Percentiles rank a stretch among this genome's conserved stretches.
phyloP scores from a whole-genome alignment of 2,888 invertebrate genomes.

The Minunthozetes semirufus region DNA sequence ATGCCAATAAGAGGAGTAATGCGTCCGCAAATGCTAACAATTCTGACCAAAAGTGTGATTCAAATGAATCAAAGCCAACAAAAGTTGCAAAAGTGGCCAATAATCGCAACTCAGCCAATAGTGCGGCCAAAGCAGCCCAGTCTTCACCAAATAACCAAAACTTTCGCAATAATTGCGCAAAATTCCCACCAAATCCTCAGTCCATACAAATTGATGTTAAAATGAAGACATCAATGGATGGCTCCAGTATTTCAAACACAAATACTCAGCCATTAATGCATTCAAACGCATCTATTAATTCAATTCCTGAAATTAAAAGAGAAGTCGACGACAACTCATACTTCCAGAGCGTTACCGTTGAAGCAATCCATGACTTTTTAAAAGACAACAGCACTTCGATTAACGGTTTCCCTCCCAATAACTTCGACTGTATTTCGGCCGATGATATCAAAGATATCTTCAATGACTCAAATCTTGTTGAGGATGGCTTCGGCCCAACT shows the following conservation, averaged over 20 bases:
- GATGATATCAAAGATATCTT: constrained; percentile 3
- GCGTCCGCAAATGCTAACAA: not conserved
- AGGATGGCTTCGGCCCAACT: constrained; percentile 4
- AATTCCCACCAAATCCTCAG: not conserved
- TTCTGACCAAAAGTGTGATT: not conserved
- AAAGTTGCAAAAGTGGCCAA: constrained; percentile 11
- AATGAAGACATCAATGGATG: not conserved
- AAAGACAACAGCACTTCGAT: not conserved
- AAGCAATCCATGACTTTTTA: not conserved
- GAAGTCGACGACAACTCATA: constrained; percentile 17
- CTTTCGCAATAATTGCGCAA: not conserved
- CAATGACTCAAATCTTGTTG: not conserved
- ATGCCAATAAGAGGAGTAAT: not conserved
- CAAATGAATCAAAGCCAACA: constrained; percentile 4
- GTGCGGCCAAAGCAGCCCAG: not conserved
- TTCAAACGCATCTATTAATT: not conserved
- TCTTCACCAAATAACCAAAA: not conserved
- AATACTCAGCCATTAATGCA: not conserved
- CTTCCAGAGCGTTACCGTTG: constrained; percentile 9
- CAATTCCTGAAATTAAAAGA: not conserved
- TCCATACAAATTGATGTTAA: constrained; percentile 18
- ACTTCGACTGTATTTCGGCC: not conserved
- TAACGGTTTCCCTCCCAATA: not conserved
- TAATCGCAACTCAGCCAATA: not conserved
- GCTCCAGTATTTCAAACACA: not conserved